Base-by-base conservation (phyloP, 2,888 invertebrate species). In the Clunio marinus region DNA sequence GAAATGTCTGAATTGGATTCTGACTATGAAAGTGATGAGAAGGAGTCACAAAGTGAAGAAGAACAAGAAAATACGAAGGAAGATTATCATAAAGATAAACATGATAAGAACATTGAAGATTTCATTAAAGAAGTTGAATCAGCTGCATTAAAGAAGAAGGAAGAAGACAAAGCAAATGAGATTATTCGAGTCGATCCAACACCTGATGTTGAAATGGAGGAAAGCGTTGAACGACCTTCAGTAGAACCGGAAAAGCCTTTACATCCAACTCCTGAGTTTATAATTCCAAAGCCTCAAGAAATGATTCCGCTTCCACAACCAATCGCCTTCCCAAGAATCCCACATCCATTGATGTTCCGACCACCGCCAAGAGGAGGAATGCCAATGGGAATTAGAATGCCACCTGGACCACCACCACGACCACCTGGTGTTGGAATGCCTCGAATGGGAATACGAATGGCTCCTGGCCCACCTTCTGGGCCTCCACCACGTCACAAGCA, bases 41-140 rank as follows among this genome's bases (percentile, higher is more conserved):
- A 78, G 27, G 73, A 72, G 0, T 71, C 72, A 2, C 70, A 70
- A 41, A 73, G 75, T 57, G 72, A 69, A 28, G 75, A 75, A 72
- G 63, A 74, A 73, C 24, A 73, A 8, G 22, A 22, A 1, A n/a
- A 32, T 70, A 70, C 73, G 27, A 73, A 74, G 32, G 41, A n/a
- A 10, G 76, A 77, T 8, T 72, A 73, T 37, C 70, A 72, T 22
- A 74, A 79, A 74, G 37, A 74, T 45, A 80, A 79, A 70, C 72
- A 73, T 10, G 93, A 93, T 1, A 93, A 95, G 79, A 93, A 93
- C 74, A 90, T 94, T 20, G 94, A 94, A 73, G 90, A 91, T 71
- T 93, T 93, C 73, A 93, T 93, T 91, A 89, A 91, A 75, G 93
- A 93, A 81, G 92, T 91, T 91, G 92, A 92, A 78, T 89, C 88